A percentile compares a stretch with the other conserved stretches of the same genome.
Conservation (phyloP, 2,888 invertebrate genomes). For the Lasius fuliginosus region DNA sequence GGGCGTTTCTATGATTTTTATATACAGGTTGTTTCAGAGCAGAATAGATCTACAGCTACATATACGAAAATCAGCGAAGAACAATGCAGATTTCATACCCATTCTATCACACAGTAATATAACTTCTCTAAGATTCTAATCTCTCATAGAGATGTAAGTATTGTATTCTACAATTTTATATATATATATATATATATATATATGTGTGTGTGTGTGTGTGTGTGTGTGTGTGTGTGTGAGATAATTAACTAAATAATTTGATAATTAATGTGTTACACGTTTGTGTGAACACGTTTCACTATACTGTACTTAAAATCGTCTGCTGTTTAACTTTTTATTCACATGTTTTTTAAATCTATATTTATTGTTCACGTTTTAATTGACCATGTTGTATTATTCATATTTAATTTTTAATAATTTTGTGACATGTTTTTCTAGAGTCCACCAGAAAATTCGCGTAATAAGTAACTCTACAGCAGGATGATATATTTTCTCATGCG, state of each 20-base stretch:
- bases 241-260: too few relatives aligned
- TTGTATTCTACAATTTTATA: neutral
- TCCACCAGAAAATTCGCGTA: neutral
- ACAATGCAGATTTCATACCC: constrained; percentile 29
- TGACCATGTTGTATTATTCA: neutral
- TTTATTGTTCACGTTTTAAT: neutral
- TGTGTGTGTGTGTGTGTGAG: too few relatives aligned
- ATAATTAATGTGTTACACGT: too few relatives aligned
- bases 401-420: neutral
- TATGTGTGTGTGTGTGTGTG: too few relatives aligned
- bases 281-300: neutral
- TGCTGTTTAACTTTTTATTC: neutral
- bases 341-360: neutral
- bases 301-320: neutral
- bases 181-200: neutral
- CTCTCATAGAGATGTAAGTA: neutral
- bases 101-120: neutral
- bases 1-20: constrained; percentile 10
- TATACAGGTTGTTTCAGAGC: constrained; percentile 3
- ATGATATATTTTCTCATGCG: constrained; percentile 8
- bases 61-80: neutral
- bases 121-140: constrained; percentile 2
- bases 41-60: neutral
- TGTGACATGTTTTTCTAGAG: neutral
- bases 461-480: neutral